Evolutionary conservation across 2,113 vertebrate genomes (phyloP).

Genomic region (Crocuta crocuta): DNA sequence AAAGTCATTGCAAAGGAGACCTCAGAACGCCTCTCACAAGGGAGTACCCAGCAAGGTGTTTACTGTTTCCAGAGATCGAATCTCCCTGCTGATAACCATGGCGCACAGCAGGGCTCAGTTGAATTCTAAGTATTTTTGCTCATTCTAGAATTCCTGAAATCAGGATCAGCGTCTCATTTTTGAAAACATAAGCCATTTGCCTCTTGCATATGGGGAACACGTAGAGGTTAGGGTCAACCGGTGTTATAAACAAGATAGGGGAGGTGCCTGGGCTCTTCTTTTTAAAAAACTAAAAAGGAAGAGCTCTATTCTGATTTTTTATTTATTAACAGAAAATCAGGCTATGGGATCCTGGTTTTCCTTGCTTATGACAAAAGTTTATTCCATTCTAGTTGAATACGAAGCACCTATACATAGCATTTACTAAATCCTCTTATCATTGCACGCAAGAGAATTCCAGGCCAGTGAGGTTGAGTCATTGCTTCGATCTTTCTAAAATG

Average conservation of each 20-base stretch:
- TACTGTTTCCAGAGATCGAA: not conserved
- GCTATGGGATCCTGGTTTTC: not conserved
- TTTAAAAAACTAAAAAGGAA: not conserved
- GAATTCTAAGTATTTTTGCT: not conserved
- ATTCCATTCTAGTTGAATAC: not conserved
- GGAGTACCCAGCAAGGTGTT: not conserved
- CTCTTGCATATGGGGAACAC: not conserved
- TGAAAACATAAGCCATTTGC: not conserved
- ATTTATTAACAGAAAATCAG: not conserved
- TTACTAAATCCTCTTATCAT: not conserved
- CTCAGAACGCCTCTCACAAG: accelerated
- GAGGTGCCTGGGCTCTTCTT: not conserved
- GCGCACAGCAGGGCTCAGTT: not conserved
- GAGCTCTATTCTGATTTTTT: not conserved
- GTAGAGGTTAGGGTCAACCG: not conserved
- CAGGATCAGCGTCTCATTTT: not conserved
- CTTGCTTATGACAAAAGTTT: not conserved
- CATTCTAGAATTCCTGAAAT: not conserved
- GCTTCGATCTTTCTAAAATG: not conserved
- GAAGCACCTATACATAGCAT: not conserved
- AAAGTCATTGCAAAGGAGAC: not conserved
- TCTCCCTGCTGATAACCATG: not conserved
- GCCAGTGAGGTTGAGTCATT: no score
- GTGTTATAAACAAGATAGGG: not conserved
- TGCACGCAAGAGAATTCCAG: not conserved